Evolutionary conservation across 2,797 vertebrate species (phyloP).

Genomic region (Serranus cabrilla): DNA sequence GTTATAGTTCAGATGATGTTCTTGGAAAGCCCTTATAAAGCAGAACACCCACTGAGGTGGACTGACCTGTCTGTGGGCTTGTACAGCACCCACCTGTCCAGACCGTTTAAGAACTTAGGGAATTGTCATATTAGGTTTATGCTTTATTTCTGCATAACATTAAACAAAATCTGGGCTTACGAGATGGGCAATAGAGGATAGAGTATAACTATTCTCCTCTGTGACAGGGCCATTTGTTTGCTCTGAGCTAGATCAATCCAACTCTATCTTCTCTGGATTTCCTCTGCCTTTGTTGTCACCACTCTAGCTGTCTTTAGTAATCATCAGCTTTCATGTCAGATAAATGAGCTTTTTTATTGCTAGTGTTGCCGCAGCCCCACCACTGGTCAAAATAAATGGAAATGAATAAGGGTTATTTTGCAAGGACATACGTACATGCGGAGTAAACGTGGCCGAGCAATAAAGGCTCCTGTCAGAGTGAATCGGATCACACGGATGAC

Average conservation of each 20-base stretch:
- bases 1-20: conserved; percentile 63
- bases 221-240: conserved; percentile 75
- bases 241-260: conserved; percentile 74
- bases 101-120: conserved; percentile 13
- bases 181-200: conserved; percentile 44
- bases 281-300: conserved; percentile 73
- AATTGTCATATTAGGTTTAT: conserved; percentile 27
- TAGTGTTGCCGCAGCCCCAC: conserved; percentile 33
- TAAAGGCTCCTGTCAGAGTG: conserved; percentile 73
- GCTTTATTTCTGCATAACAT: conserved; percentile 42
- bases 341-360: conserved; percentile 76
- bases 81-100: conserved; percentile 24
- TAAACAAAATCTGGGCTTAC: conserved; percentile 51
- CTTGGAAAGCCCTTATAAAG: conserved; percentile 59
- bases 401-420: conserved; percentile 64
- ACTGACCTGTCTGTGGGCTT: conserved; percentile 40
- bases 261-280: conserved; percentile 71
- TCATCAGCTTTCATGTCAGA: conserved; percentile 79
- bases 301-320: conserved; percentile 75
- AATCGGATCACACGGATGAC: conserved; percentile 76
- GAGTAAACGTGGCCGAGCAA: conserved; percentile 53
- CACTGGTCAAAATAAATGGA: conserved; percentile 68
- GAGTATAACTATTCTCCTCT: conserved; percentile 55
- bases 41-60: conserved; percentile 37
- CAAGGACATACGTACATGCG: conserved; percentile 55